phyloP scores from a whole-genome alignment of 2,113 vertebrate species.

The Sinocyclocheilus anophthalmus region DNA sequence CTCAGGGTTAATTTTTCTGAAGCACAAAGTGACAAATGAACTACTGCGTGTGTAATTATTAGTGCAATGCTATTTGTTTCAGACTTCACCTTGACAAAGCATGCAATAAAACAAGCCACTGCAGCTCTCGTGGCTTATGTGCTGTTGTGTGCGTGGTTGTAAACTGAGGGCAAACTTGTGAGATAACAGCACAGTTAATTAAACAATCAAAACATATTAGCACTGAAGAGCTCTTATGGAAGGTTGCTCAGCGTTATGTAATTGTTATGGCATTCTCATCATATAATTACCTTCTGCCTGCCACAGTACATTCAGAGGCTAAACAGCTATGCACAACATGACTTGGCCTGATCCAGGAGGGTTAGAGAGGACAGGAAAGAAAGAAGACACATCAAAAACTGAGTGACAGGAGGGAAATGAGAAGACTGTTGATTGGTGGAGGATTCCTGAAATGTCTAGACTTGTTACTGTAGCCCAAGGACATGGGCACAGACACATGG shows the following conservation, averaged over 20 bases:
- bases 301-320: neutral
- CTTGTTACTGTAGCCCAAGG: conserved; percentile 33
- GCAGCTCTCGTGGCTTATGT: neutral
- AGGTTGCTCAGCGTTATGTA: neutral
- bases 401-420: neutral
- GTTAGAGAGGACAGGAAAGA: neutral
- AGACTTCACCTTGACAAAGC: neutral
- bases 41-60: neutral
- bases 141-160: conserved; percentile 21
- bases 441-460: conserved; percentile 25
- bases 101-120: conserved; percentile 8
- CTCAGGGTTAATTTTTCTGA: neutral
- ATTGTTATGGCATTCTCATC: neutral
- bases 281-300: neutral
- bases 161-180: conserved; percentile 5
- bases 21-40: neutral
- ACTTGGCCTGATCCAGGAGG: conserved; percentile 37
- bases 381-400: neutral
- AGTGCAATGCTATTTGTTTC: neutral
- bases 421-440: neutral
- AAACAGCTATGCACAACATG: conserved; percentile 17
- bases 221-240: neutral
- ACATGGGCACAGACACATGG: conserved; percentile 11
- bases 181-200: neutral
- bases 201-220: conserved; percentile 38